phyloP scores from a whole-genome alignment of 1,140 invertebrate species.

The Neomicropteryx cornuta region DNA sequence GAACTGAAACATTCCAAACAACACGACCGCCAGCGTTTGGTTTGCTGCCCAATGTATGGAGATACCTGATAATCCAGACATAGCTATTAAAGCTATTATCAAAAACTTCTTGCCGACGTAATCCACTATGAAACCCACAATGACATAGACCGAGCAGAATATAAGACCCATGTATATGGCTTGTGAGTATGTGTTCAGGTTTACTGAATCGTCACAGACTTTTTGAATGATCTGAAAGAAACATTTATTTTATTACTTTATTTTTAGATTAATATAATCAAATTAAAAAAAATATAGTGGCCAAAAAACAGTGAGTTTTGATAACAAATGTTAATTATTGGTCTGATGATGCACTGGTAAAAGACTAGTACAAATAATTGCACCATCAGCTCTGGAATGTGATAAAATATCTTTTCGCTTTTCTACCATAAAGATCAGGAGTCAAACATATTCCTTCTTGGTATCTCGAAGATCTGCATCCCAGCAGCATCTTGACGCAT shows the following conservation, averaged over 20 bases:
- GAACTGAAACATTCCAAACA: slow-evolving; percentile 35
- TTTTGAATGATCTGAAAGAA: neutral
- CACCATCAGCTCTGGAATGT: no score
- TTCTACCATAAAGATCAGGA: no score
- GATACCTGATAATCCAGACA: slow-evolving; percentile 24
- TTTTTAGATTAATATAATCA: neutral
- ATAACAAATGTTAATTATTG: no score
- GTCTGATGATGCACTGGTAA: no score
- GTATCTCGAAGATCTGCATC: no score
- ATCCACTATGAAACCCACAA: slow-evolving; percentile 32
- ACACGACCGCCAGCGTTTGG: slow-evolving; percentile 22
- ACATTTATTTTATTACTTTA: neutral
- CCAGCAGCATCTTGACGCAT: no score
- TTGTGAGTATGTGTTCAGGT: slow-evolving; percentile 26
- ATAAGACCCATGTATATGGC: slow-evolving; percentile 34
- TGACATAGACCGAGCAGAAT: slow-evolving; percentile 32
- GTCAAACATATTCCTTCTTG: no score
- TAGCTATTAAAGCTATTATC: slow-evolving; percentile 20
- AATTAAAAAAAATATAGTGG: no score
- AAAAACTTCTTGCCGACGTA: slow-evolving; percentile 31
- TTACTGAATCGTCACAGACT: slow-evolving; percentile 29
- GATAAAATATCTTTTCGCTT: no score
- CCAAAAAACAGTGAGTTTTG: no score
- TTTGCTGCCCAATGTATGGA: slow-evolving; percentile 20
- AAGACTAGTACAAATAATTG: no score